Base-by-base conservation (phyloP, 1,140 invertebrate species). In the Megalopta genalis region DNA sequence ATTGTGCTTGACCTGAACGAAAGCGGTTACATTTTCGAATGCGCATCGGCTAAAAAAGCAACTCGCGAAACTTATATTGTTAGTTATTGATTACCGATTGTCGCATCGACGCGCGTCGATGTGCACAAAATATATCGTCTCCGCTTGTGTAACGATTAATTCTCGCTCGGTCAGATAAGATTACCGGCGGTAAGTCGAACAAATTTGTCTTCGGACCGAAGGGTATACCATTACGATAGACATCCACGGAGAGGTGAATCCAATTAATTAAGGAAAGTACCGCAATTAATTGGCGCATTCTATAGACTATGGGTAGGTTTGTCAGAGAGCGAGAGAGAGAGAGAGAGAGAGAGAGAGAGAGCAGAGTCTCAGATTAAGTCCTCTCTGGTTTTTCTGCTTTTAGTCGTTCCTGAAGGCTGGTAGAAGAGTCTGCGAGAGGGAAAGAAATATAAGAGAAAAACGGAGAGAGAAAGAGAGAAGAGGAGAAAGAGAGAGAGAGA, bases 211-310 rank as follows among this genome's bases (percentile, higher is more conserved):
- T 60, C 37, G 21, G 77, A 60, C 60, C 18, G 52, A 60, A 46
- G 62, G 81, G 25, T 66, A 78, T 62, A 59, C 27, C 60, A 52
- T 67, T 59, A 64, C 77, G 85, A 86, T 83, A 73, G 80, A 73
- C 69, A 64, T 82, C 71, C 66, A 74, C 70, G 67, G 78, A 75
- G 52, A 81, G 77, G 86, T 86, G 86, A 81, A 90, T 86, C 82
- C 86, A 89, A 90, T 90, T 90, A 90, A 89, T 90, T 89, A 90
- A 87, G 67, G 68, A 77, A 88, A 87, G 79, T 79, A 84, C 52
- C 54, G 77, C 79, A 81, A 89, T 89, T 89, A 89, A 89, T 89
- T 88, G 86, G 77, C 73, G 77, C 62, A 57, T 54, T 67, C 42
- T 72, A 57, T 77, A 49, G 59, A 63, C 39, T 32, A 52, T 37